These are phyloP conservation scores for Cosmia pyralina DNA, from an alignment of 2,888 invertebrate genomes.

Conservation along the genomic window DNA sequence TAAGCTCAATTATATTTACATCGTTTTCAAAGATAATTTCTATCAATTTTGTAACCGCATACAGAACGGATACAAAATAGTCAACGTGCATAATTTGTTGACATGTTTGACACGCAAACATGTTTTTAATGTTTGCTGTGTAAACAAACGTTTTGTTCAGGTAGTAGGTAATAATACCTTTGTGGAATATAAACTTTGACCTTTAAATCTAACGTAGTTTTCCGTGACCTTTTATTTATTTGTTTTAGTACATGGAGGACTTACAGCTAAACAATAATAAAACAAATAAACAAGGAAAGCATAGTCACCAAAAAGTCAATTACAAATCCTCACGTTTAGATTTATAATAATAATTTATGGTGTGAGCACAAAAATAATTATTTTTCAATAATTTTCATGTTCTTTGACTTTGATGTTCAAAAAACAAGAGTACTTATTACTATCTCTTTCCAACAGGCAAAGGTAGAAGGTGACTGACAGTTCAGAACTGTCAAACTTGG, in stretches of 20 bases:
- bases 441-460: too few relatives aligned
- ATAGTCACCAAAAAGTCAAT: too few relatives aligned
- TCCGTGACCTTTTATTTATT: neutral
- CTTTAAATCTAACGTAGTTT: neutral
- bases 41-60: slow-evolving; percentile 13
- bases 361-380: too few relatives aligned
- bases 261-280: too few relatives aligned
- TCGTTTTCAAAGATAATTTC: slow-evolving; percentile 6
- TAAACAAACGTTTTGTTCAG: slow-evolving; percentile 14
- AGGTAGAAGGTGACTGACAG: neutral
- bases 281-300: too few relatives aligned
- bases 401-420: too few relatives aligned
- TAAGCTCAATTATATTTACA: slow-evolving; percentile 6
- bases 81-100: slow-evolving; percentile 31
- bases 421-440: too few relatives aligned
- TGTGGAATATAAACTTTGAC: neutral
- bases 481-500: neutral
- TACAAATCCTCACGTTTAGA: too few relatives aligned
- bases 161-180: neutral
- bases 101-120: slow-evolving; percentile 25
- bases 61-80: slow-evolving; percentile 3
- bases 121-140: neutral
- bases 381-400: neutral
- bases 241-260: too few relatives aligned
- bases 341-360: too few relatives aligned